These are phyloP conservation scores for Incurvaria masculella DNA, from an alignment of 2,888 invertebrate genomes.

Conservation along the genomic window DNA sequence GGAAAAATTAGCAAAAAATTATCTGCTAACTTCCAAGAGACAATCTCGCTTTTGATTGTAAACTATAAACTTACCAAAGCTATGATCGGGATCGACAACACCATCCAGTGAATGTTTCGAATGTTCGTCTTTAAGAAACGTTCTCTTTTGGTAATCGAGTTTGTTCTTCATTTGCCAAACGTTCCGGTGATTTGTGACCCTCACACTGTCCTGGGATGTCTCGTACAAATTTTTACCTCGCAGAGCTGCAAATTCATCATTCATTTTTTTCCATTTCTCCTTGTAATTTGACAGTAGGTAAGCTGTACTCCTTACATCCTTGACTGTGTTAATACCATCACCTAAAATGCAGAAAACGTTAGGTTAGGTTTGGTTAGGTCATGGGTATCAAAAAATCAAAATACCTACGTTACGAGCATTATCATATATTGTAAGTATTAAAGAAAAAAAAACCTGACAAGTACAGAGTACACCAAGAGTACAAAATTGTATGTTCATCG, in stretches of 20 bases:
- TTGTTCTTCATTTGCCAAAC: constrained; percentile 33
- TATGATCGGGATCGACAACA: constrained; percentile 26
- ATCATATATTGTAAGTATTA: too few species aligned
- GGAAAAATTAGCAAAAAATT: not conserved
- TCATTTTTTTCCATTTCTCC: constrained; percentile 39
- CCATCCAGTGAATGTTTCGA: constrained; percentile 28
- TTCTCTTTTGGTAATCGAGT: constrained; percentile 29
- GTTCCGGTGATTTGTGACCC: constrained; percentile 29
- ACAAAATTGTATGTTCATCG: too few species aligned
- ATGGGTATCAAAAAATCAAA: too few species aligned
- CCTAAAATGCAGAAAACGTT: constrained; percentile 30
- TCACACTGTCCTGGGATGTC: constrained; percentile 18
- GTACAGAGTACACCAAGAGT: too few species aligned
- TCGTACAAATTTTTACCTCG: constrained; percentile 41
- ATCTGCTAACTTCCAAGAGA: not conserved
- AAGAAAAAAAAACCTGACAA: too few species aligned
- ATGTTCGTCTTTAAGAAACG: constrained; percentile 36
- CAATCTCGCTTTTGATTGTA: not conserved
- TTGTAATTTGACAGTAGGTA: constrained; percentile 31
- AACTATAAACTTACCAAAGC: constrained; percentile 22
- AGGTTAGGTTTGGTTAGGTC: too few species aligned
- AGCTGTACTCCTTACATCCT: constrained; percentile 30
- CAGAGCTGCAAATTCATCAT: constrained; percentile 43
- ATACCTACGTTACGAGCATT: too few species aligned
- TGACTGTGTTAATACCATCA: constrained; percentile 23